These are phyloP conservation scores for Empidonax traillii DNA, from an alignment of 2,113 vertebrate species.

Conservation along the genomic window DNA sequence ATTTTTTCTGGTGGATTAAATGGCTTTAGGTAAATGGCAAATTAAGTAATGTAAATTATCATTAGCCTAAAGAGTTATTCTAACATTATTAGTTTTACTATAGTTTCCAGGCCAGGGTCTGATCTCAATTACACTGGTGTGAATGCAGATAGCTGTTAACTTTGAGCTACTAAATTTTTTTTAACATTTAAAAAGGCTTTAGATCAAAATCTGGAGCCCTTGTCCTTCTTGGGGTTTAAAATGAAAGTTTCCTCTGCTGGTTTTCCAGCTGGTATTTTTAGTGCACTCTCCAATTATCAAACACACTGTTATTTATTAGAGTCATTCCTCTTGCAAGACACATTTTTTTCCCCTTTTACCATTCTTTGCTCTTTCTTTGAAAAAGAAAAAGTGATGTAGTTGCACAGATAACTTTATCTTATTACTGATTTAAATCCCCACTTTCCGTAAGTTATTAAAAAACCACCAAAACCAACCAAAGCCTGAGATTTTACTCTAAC, in stretches of 20 bases:
- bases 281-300: background rate
- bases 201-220: background rate
- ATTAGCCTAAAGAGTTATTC: constrained; percentile 19
- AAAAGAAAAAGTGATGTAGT: background rate
- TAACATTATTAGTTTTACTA: constrained; percentile 8
- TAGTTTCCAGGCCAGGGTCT: background rate
- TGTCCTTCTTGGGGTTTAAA: background rate
- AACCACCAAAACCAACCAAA: background rate
- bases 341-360: background rate
- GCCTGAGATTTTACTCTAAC: background rate
- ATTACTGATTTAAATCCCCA: background rate
- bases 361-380: background rate
- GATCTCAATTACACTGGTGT: background rate
- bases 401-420: background rate
- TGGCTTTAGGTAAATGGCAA: background rate
- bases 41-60: constrained; percentile 34
- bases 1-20: constrained; percentile 31
- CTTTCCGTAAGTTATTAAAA: background rate
- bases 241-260: background rate
- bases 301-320: background rate
- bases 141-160: background rate
- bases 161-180: background rate
- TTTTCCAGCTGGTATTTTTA: background rate
- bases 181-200: background rate
- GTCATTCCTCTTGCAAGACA: background rate